These are phyloP conservation scores for Cataglyphis altisquamis DNA, from an alignment of 2,888 invertebrate species.

Conservation along the genomic window DNA sequence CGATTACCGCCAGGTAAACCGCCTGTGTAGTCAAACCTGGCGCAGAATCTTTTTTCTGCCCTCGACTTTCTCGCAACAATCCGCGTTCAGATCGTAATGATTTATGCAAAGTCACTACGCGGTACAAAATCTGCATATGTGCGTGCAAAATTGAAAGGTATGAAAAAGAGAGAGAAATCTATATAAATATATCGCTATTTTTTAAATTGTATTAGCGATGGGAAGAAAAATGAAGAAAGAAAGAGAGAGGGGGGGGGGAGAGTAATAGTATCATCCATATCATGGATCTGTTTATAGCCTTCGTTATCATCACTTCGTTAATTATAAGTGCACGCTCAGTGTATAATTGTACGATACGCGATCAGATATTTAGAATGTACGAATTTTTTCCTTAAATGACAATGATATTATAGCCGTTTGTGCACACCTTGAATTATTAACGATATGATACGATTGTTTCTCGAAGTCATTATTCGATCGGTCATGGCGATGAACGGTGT, in stretches of 20 bases:
- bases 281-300: slow-evolving; percentile 66
- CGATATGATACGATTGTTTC: slow-evolving; percentile 27
- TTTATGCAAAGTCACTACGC: slow-evolving; percentile 53
- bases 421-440: slow-evolving; percentile 16
- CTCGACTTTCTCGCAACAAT: slow-evolving; percentile 81
- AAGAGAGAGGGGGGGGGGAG: too few relatives aligned
- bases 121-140: not conserved
- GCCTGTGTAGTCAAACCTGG: slow-evolving; percentile 74
- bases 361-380: slow-evolving; percentile 37
- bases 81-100: slow-evolving; percentile 80
- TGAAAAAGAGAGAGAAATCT: slow-evolving; percentile 43
- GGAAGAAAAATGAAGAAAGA: not conserved
- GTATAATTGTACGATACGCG: slow-evolving; percentile 69
- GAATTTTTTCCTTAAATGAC: slow-evolving; percentile 21
- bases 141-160: slow-evolving; percentile 61
- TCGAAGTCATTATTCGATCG: slow-evolving; percentile 16
- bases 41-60: slow-evolving; percentile 81
- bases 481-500: slow-evolving; percentile 1
- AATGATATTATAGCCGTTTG: slow-evolving; percentile 20
- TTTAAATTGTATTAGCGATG: slow-evolving; percentile 68
- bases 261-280: slow-evolving; percentile 58
- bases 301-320: slow-evolving; percentile 63
- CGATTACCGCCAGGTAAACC: slow-evolving; percentile 83
- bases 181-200: slow-evolving; percentile 69
- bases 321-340: slow-evolving; percentile 70